Conservation (phyloP, 2,888 invertebrate genomes). For the Dorcus hopei region DNA sequence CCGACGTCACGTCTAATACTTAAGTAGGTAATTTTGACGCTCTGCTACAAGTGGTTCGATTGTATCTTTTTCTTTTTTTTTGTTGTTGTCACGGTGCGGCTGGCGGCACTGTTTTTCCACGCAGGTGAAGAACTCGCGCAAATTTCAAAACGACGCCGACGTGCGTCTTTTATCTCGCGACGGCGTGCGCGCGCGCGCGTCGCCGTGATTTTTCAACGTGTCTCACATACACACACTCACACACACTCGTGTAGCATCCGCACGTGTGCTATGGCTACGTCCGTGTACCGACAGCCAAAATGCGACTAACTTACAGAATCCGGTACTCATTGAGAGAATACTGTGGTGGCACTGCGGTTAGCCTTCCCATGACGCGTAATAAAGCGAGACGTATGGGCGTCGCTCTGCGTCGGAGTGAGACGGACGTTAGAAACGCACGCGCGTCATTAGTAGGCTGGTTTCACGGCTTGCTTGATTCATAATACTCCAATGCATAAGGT, state of each 20-base stretch:
- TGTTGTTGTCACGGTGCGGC: not conserved
- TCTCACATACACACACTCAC: not conserved
- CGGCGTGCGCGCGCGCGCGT: not conserved
- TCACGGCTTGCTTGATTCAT: conserved; percentile 37
- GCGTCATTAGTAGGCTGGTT: conserved; percentile 37
- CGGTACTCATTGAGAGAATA: conserved; percentile 30
- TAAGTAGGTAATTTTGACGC: conserved; percentile 7
- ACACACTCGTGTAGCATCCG: not conserved
- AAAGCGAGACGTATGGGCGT: conserved; percentile 19
- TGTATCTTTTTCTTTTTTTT: conserved; percentile 3
- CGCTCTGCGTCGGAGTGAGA: conserved; percentile 20
- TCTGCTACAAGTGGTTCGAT: conserved; percentile 3
- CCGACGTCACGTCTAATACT: conserved; percentile 20
- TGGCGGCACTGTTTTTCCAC: not conserved
- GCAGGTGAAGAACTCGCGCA: not conserved
- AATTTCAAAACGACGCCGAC: not conserved
- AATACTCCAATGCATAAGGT: conserved; percentile 40
- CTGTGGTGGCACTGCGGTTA: conserved; percentile 36
- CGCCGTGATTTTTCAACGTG: not conserved
- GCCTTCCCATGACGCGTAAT: conserved; percentile 35
- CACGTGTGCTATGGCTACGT: conserved; percentile 14
- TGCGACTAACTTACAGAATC: conserved; percentile 30
- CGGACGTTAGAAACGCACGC: conserved; percentile 30
- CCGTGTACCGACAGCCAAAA: conserved; percentile 28
- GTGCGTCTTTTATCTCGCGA: too few species aligned